phyloP scores from a whole-genome alignment of 2,797 vertebrate genomes.

The Aratinga solstitialis region DNA sequence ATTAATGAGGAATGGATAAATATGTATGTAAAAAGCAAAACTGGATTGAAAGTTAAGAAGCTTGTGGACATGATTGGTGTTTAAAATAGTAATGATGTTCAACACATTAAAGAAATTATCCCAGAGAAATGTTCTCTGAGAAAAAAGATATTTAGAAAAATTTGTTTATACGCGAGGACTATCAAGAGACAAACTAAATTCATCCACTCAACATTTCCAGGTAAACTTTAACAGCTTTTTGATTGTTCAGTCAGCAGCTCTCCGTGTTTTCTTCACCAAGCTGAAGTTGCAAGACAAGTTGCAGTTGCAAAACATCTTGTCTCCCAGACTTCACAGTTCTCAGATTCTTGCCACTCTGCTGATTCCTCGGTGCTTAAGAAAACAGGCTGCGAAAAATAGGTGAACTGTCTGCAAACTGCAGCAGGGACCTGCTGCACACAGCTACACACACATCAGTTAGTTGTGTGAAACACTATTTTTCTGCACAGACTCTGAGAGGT shows the following conservation, averaged over 20 bases:
- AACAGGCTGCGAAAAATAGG: not conserved
- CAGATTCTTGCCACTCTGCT: not conserved
- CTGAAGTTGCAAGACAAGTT: not conserved
- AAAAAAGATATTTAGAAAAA: not conserved
- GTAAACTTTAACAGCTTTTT: not conserved
- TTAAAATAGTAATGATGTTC: not conserved
- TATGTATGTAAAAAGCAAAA: not conserved
- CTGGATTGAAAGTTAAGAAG: not conserved
- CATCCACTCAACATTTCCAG: not conserved
- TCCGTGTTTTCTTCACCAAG: not conserved
- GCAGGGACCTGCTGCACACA: not conserved
- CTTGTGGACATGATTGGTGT: not conserved
- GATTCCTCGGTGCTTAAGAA: not conserved
- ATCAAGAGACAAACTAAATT: not conserved
- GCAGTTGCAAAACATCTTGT: not conserved
- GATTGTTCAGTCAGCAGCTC: not conserved
- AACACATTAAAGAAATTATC: not conserved
- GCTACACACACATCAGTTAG: not conserved
- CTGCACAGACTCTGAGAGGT: not conserved
- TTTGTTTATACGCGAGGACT: not conserved
- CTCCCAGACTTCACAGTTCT: not conserved
- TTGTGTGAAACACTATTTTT: not conserved
- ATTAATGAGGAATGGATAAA: not conserved
- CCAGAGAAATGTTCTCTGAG: not conserved
- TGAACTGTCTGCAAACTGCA: not conserved